Conservation (phyloP, 2,797 vertebrate species). For the Amphiprion clarkii region DNA sequence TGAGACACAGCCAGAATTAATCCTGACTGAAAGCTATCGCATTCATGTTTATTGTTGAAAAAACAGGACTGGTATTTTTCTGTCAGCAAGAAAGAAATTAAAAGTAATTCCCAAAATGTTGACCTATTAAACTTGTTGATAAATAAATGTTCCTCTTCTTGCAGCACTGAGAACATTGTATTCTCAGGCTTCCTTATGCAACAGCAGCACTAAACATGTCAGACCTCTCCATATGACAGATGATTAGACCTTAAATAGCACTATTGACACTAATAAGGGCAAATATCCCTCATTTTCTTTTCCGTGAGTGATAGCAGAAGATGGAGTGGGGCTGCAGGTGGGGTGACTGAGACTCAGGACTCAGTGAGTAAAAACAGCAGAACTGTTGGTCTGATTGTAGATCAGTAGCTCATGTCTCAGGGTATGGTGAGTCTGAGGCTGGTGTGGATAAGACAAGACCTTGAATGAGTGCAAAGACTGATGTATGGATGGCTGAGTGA, state of each 20-base stretch:
- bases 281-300: slow-evolving; percentile 84
- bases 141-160: neutral
- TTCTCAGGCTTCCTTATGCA: slow-evolving; percentile 38
- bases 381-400: slow-evolving; percentile 24
- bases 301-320: slow-evolving; percentile 71
- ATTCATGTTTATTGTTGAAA: neutral
- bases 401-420: slow-evolving; percentile 37
- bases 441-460: slow-evolving; percentile 52
- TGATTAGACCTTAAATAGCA: slow-evolving; percentile 78
- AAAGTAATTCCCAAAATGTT: too few species aligned
- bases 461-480: slow-evolving; percentile 22
- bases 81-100: neutral
- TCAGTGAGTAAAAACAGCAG: slow-evolving; percentile 43
- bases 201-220: slow-evolving; percentile 71
- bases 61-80: neutral
- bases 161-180: neutral
- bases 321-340: slow-evolving; percentile 28
- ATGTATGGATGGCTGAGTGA: slow-evolving; percentile 14
- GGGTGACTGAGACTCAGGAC: slow-evolving; percentile 26
- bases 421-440: slow-evolving; percentile 41
- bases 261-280: slow-evolving; percentile 81
- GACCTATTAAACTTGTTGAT: too few species aligned
- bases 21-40: neutral
- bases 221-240: slow-evolving; percentile 62
- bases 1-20: too few species aligned